Conservation (phyloP, 2,113 vertebrate genomes). For the Bungarus multicinctus region DNA sequence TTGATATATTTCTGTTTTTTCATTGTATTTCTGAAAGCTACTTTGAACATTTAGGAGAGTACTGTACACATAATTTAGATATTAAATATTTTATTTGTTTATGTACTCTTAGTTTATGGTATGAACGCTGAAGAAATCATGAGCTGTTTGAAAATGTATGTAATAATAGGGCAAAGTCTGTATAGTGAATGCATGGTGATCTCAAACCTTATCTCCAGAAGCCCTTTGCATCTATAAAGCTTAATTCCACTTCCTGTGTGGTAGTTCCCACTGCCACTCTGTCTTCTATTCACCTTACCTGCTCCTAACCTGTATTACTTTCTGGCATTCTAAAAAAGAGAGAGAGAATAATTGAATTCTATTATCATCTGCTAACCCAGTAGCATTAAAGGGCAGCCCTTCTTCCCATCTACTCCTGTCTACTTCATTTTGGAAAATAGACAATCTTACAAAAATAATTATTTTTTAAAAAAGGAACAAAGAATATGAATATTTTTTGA, state of each 20-base stretch:
- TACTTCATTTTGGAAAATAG: neutral
- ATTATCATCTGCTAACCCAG: neutral
- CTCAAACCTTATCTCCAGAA: neutral
- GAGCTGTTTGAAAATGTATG: neutral
- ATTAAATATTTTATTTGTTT: neutral
- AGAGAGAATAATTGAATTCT: neutral
- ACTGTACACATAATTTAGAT: neutral
- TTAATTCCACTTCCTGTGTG: neutral
- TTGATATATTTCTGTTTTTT: neutral
- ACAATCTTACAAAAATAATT: neutral
- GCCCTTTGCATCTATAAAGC: neutral
- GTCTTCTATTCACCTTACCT: neutral
- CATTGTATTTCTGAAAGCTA: neutral
- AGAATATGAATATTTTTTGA: neutral
- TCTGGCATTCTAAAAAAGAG: neutral
- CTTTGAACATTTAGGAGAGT: neutral
- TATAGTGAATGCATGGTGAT: neutral
- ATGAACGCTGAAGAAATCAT: neutral
- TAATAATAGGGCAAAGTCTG: neutral
- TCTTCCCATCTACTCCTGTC: neutral
- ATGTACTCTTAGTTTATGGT: neutral
- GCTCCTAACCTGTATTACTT: neutral
- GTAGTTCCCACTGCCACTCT: neutral
- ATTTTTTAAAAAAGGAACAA: neutral
- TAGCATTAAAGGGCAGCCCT: neutral